Percentiles rank a stretch among this genome's conserved stretches.
phyloP scores from a whole-genome alignment of 2,888 invertebrate genomes.

The Lydus trimaculatus region DNA sequence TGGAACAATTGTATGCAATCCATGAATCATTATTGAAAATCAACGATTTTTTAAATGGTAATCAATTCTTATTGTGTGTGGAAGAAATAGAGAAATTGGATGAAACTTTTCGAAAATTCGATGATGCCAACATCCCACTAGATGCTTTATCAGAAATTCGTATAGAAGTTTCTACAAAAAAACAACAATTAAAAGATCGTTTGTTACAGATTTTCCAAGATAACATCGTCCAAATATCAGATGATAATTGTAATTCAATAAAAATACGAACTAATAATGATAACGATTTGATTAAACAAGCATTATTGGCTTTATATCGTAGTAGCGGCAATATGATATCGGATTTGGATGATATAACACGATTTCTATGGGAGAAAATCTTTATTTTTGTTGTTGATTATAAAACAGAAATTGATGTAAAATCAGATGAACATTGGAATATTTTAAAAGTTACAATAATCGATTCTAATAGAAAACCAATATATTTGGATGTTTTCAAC shows the following conservation, averaged over 20 bases:
- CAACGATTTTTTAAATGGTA: conserved; percentile 47
- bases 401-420: conserved; percentile 60
- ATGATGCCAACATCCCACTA: conserved; percentile 62
- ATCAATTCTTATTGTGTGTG: conserved; percentile 58
- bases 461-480: conserved; percentile 57
- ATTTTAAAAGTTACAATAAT: conserved; percentile 51
- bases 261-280: conserved; percentile 53
- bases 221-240: conserved; percentile 60
- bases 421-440: conserved; percentile 48
- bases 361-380: conserved; percentile 66
- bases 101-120: conserved; percentile 60
- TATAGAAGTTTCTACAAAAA: conserved; percentile 60
- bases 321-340: conserved; percentile 57
- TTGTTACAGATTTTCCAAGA: conserved; percentile 63
- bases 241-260: conserved; percentile 58
- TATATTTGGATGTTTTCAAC: conserved; percentile 65
- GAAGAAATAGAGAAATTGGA: conserved; percentile 63
- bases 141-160: conserved; percentile 64
- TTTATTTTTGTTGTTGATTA: conserved; percentile 67
- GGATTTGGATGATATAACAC: conserved; percentile 66
- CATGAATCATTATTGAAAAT: conserved; percentile 56
- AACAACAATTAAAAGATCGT: conserved; percentile 62
- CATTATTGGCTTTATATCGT: conserved; percentile 55
- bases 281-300: conserved; percentile 58
- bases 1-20: conserved; percentile 55